A percentile compares a stretch with the other conserved stretches of the same genome.
These are phyloP conservation scores for Tretioscincus oriximinensis DNA, from an alignment of 2,113 vertebrate genomes.

Conservation along the genomic window DNA sequence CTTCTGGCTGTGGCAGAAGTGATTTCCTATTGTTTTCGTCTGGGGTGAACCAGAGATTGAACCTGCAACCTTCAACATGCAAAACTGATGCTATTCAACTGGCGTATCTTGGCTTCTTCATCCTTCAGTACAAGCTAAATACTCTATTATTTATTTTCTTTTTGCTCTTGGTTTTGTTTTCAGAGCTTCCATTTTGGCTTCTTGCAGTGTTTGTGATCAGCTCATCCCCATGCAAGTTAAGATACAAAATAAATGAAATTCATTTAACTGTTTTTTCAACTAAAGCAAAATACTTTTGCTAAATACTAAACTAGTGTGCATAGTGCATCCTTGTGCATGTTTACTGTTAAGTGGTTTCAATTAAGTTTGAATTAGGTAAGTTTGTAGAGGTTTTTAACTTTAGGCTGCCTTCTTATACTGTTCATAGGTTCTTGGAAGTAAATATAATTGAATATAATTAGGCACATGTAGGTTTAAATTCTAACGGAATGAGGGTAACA, in stretches of 20 bases:
- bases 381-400: background rate
- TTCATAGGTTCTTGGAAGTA: background rate
- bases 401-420: too few relatives aligned
- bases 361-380: background rate
- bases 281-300: background rate
- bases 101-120: too few relatives aligned
- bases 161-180: slow-evolving; percentile 44
- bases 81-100: too few relatives aligned
- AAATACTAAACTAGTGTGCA: background rate
- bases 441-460: background rate
- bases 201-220: slow-evolving; percentile 1
- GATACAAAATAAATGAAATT: slow-evolving; percentile 22
- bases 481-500: background rate
- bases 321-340: background rate
- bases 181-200: slow-evolving; percentile 56
- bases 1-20: too few relatives aligned
- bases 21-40: too few relatives aligned
- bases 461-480: background rate
- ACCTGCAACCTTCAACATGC: too few relatives aligned
- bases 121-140: background rate
- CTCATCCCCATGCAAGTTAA: slow-evolving; percentile 55
- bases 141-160: slow-evolving; percentile 68
- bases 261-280: background rate
- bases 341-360: too few relatives aligned
- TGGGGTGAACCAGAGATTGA: too few relatives aligned